Percentiles rank a stretch among this genome's conserved stretches.
phyloP scores from a whole-genome alignment of 2,797 vertebrate species.

The Pseudochromis fuscus region DNA sequence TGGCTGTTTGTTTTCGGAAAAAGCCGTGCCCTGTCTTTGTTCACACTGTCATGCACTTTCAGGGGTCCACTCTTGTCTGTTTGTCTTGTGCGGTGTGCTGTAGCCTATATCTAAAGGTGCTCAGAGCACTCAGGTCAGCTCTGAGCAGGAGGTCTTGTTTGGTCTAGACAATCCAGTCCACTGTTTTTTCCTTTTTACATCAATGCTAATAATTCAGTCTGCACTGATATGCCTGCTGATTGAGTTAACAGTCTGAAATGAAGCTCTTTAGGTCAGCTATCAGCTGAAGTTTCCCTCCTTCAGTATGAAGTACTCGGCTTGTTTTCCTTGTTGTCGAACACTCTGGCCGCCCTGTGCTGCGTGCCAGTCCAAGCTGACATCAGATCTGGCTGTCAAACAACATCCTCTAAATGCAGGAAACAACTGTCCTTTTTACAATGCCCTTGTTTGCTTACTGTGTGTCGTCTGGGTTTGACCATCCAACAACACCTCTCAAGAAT shows the following conservation, averaged over 20 bases:
- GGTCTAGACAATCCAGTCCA: conserved; percentile 41
- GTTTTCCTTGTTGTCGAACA: too few species aligned
- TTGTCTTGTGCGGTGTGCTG: conserved; percentile 55
- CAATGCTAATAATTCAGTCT: conserved; percentile 3
- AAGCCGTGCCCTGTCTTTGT: conserved; percentile 81
- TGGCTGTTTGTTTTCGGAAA: conserved; percentile 84
- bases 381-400: background rate
- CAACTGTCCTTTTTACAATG: background rate
- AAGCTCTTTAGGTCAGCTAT: background rate
- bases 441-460: background rate
- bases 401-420: background rate
- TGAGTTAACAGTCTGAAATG: background rate
- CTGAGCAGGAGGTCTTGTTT: conserved; percentile 50
- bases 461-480: background rate
- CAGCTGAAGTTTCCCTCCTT: background rate
- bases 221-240: background rate
- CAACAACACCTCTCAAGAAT: background rate
- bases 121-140: conserved; percentile 30
- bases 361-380: background rate
- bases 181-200: background rate
- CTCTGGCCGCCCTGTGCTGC: background rate
- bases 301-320: background rate
- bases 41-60: conserved; percentile 77
- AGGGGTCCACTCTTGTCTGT: conserved; percentile 58
- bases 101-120: conserved; percentile 30